A percentile compares a stretch with the other conserved stretches of the same genome.
Conservation (phyloP, 2,888 invertebrate genomes). For the Rhamphomyia laevipes region DNA sequence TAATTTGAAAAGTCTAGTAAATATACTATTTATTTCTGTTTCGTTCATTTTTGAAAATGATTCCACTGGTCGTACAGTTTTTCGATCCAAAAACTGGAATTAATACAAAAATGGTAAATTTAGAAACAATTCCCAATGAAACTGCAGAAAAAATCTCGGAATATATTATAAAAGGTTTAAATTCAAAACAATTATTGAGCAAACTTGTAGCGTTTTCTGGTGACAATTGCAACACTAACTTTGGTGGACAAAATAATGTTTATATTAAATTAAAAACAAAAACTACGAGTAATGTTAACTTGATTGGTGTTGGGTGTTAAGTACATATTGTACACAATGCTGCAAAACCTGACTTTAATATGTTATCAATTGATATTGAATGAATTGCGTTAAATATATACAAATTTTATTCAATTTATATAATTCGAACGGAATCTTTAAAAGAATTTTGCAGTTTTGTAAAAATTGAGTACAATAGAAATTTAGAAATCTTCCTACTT, state of each 20-base stretch:
- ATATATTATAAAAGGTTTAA: too few species aligned
- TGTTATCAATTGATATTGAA: not conserved
- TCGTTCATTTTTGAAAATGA: not conserved
- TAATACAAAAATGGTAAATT: too few species aligned
- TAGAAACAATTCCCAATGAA: too few species aligned
- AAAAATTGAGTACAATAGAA: slow-evolving; percentile 3
- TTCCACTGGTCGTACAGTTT: not conserved
- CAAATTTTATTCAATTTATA: not conserved
- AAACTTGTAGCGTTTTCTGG: slow-evolving; percentile 3
- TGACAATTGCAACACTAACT: slow-evolving; percentile 13
- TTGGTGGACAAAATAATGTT: slow-evolving; percentile 15
- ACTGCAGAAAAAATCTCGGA: too few species aligned
- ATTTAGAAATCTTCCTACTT: slow-evolving; percentile 4
- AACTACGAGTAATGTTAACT: not conserved
- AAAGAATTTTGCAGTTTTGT: slow-evolving; percentile 8
- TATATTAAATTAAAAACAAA: slow-evolving; percentile 2
- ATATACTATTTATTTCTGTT: not conserved
- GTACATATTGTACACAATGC: not conserved
- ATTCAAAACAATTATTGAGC: not conserved
- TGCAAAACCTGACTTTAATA: not conserved
- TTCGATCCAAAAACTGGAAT: too few species aligned
- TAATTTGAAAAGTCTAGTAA: not conserved
- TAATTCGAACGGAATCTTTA: slow-evolving; percentile 6
- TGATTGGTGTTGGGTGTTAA: not conserved
- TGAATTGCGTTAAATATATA: not conserved